A percentile compares a stretch with the other conserved stretches of the same genome.
Conservation (phyloP, 2,797 vertebrate species). For the Bradypus variegatus region DNA sequence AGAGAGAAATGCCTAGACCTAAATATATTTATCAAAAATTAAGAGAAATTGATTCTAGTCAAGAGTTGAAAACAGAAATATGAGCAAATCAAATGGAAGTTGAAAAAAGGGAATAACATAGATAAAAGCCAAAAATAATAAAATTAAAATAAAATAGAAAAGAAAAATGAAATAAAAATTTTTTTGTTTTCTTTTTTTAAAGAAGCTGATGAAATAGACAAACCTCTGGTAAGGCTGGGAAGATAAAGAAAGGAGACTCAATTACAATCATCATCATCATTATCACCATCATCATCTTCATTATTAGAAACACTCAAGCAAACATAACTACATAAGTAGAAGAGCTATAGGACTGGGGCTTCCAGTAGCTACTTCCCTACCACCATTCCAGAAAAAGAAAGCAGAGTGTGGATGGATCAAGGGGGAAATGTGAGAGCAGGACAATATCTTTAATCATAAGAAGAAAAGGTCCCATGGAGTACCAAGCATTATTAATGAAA, state of each 20-base stretch:
- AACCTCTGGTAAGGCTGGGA: neutral
- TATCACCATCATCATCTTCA: neutral
- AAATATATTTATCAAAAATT: constrained; percentile 25
- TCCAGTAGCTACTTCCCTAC: neutral
- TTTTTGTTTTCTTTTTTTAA: too few relatives aligned
- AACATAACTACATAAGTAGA: neutral
- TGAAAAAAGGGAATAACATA: neutral
- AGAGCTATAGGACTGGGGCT: neutral
- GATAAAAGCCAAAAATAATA: constrained; percentile 34
- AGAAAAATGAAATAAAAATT: constrained; percentile 17
- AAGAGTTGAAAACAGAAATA: constrained; percentile 30
- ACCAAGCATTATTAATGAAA: neutral
- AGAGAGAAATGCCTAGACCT: neutral
- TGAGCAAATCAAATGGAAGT: neutral
- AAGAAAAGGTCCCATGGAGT: neutral
- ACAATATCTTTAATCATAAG: neutral
- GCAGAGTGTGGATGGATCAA: neutral
- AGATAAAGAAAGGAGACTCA: neutral
- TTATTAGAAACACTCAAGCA: neutral
- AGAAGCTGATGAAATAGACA: neutral
- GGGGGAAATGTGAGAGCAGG: neutral
- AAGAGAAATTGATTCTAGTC: neutral
- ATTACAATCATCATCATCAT: neutral
- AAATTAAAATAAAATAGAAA: constrained; percentile 25
- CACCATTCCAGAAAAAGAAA: neutral